Conservation (phyloP, 1,140 invertebrate species). For the Goniozus legneri region DNA sequence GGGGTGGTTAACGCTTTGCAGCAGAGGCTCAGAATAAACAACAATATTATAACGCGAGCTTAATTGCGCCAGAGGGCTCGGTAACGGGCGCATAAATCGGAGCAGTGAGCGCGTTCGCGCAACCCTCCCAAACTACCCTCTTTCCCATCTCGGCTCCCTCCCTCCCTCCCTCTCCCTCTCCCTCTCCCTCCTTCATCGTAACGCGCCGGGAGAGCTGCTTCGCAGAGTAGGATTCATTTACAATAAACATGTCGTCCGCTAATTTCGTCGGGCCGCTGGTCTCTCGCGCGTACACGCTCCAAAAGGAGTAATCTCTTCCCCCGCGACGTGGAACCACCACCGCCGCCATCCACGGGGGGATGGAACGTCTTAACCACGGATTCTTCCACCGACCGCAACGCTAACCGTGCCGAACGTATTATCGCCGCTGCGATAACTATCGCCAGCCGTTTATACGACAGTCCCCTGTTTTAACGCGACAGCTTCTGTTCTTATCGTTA, state of each 20-base stretch:
- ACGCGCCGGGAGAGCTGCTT: not conserved
- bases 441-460: too few species aligned
- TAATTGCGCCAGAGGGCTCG: conserved; percentile 51
- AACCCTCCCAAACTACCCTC: conserved; percentile 26
- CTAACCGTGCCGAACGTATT: too few species aligned
- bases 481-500: too few species aligned
- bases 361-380: not conserved
- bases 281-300: too few species aligned
- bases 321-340: too few species aligned
- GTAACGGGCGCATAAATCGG: conserved; percentile 51
- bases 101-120: conserved; percentile 22
- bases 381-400: not conserved
- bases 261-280: conserved; percentile 44
- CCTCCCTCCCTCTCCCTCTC: conserved; percentile 6
- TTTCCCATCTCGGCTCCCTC: not conserved
- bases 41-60: conserved; percentile 54
- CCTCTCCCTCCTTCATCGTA: conserved; percentile 12
- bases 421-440: too few species aligned
- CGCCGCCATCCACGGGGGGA: conserved; percentile 1
- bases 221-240: conserved; percentile 46
- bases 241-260: conserved; percentile 53
- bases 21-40: conserved; percentile 48
- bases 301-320: conserved; percentile 35
- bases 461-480: too few species aligned
- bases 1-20: conserved; percentile 43